Conservation (phyloP, 2,113 vertebrate genomes). For the Circaetus gallicus region DNA sequence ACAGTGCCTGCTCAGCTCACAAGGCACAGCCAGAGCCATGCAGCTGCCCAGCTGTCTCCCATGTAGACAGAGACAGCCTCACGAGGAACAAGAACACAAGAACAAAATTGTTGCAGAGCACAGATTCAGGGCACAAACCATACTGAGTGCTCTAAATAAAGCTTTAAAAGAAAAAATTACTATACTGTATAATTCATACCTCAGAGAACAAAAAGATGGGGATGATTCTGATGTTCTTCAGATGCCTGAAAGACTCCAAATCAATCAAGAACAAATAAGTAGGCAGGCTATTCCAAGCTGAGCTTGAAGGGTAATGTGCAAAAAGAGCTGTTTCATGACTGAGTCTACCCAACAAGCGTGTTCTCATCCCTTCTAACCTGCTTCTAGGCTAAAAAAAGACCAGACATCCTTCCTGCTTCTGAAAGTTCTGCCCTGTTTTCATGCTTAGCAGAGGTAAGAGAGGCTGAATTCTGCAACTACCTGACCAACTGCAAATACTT, state of each 20-base stretch:
- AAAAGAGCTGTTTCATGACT: background rate
- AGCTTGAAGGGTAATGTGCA: background rate
- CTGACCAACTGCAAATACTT: background rate
- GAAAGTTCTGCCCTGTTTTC: background rate
- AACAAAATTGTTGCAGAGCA: background rate
- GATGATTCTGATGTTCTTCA: background rate
- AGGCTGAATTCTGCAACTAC: background rate
- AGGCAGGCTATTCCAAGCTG: background rate
- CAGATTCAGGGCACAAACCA: background rate
- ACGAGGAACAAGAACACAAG: background rate
- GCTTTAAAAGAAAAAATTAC: background rate
- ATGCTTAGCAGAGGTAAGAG: background rate
- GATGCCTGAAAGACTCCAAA: background rate
- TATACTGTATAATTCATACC: background rate
- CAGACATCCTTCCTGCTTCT: background rate
- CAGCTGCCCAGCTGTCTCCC: background rate
- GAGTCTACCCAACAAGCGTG: background rate
- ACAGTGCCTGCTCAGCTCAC: background rate
- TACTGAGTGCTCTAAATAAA: background rate
- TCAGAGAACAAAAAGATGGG: background rate
- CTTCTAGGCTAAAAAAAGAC: background rate
- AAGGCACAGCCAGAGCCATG: background rate
- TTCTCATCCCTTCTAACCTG: background rate
- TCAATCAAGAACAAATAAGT: constrained; percentile 12
- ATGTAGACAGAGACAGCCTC: background rate